Conservation (phyloP, 2,797 vertebrate genomes). For the Enoplosus armatus region DNA sequence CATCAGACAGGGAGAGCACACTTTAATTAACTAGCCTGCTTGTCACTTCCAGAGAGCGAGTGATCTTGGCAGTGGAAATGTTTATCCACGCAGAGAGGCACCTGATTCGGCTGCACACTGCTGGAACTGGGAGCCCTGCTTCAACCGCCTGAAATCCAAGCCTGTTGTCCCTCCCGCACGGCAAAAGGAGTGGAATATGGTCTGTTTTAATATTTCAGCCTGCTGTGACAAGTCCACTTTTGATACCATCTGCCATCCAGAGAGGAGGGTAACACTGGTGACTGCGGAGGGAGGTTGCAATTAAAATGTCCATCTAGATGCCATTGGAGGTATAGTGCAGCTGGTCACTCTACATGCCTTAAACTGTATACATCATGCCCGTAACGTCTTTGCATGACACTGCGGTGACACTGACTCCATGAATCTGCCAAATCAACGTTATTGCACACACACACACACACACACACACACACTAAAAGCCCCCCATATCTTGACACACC, state of each 20-base stretch:
- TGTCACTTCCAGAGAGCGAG: conserved; percentile 17
- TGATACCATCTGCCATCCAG: conserved; percentile 19
- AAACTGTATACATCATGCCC: background rate
- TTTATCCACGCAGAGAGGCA: background rate
- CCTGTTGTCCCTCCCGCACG: conserved; percentile 19
- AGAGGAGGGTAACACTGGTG: background rate
- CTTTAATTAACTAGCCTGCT: conserved; percentile 37
- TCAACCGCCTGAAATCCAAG: background rate
- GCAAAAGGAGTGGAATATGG: conserved; percentile 21
- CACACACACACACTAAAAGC: conserved; percentile 17
- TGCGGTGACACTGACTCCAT: background rate
- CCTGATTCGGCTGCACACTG: no score
- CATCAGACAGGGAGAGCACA: conserved; percentile 1
- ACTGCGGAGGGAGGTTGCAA: background rate
- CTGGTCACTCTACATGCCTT: no score
- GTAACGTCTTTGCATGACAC: background rate
- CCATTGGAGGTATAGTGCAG: background rate
- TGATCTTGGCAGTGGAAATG: conserved; percentile 18
- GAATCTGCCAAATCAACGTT: background rate
- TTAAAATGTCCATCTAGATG: background rate
- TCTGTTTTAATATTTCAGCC: conserved; percentile 23
- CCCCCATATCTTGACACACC: conserved; percentile 37
- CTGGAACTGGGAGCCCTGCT: background rate
- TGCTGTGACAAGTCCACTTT: conserved; percentile 12
- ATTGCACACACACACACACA: background rate